Evolutionary conservation across 2,888 invertebrate genomes (phyloP).

Genomic region (Steromphala cineraria): DNA sequence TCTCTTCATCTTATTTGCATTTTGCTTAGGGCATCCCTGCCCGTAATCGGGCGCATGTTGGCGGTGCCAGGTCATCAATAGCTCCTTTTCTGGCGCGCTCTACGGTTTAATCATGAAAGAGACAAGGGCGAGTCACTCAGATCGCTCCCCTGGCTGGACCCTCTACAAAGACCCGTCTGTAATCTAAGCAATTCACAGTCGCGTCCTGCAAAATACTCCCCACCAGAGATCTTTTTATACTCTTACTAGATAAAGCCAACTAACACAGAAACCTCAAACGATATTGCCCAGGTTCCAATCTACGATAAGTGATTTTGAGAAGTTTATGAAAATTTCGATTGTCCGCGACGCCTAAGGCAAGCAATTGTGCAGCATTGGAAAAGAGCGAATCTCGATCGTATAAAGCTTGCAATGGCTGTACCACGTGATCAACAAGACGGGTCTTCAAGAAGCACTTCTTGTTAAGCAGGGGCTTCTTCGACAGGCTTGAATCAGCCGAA

Average conservation of each 20-base stretch:
- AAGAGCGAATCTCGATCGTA: too few relatives aligned
- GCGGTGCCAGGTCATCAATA: not conserved
- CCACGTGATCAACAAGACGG: not conserved
- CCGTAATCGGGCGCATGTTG: not conserved
- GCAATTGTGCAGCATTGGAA: not conserved
- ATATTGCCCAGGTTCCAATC: not conserved
- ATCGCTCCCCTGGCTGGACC: too few relatives aligned
- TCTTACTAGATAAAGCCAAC: not conserved
- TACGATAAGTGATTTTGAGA: not conserved
- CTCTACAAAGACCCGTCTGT: not conserved
- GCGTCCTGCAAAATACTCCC: not conserved
- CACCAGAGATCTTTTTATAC: not conserved
- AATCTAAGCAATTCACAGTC: not conserved
- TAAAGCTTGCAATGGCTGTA: too few relatives aligned
- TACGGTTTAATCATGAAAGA: not conserved
- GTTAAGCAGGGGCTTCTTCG: not conserved
- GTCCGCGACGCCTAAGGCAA: not conserved
- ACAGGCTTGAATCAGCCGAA: constrained; percentile 11
- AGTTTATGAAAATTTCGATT: constrained; percentile 11
- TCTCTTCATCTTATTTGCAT: not conserved
- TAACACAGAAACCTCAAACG: not conserved
- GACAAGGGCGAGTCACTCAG: not conserved
- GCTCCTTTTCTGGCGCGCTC: not conserved
- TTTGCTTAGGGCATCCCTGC: not conserved
- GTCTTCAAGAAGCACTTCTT: not conserved